These are phyloP conservation scores for Porites rus DNA, from an alignment of 92 coral and sea anemone species.

Conservation along the genomic window DNA sequence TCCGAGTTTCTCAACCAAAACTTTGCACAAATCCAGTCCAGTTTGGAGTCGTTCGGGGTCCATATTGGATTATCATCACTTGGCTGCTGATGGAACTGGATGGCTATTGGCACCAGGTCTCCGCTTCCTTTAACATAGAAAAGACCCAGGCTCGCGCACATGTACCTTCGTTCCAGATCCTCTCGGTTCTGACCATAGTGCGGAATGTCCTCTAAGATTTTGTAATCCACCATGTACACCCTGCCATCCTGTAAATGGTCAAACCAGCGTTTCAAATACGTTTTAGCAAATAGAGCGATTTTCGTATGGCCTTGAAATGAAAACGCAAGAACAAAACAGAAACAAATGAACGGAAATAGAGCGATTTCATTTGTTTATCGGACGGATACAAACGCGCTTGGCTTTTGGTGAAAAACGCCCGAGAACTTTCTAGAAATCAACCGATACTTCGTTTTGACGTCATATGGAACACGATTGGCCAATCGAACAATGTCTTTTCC, in stretches of 20 bases:
- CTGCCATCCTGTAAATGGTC: constrained; percentile 59
- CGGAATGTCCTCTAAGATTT: constrained; percentile 65
- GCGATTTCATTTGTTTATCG: too few species aligned
- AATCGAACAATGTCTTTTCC: too few species aligned
- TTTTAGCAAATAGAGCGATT: not conserved
- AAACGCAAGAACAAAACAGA: too few species aligned
- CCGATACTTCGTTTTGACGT: too few species aligned
- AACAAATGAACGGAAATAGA: too few species aligned
- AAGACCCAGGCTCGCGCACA: constrained; percentile 76
- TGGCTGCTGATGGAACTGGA: constrained; percentile 80
- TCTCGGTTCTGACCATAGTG: constrained; percentile 59
- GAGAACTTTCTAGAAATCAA: too few species aligned
- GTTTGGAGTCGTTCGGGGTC: constrained; percentile 83
- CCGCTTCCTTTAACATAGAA: constrained; percentile 75
- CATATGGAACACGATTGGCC: too few species aligned
- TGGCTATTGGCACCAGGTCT: constrained; percentile 88
- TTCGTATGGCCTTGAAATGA: too few species aligned
- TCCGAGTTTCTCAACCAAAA: constrained; percentile 84
- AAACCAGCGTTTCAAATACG: not conserved
- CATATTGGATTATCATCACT: constrained; percentile 81
- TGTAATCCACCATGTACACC: constrained; percentile 67
- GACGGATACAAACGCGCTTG: too few species aligned
- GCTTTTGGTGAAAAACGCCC: too few species aligned
- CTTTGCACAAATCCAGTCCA: constrained; percentile 82
- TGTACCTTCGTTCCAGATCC: constrained; percentile 65